These are phyloP conservation scores for Eubucco bourcierii DNA, from an alignment of 2,113 vertebrate genomes.

Conservation along the genomic window DNA sequence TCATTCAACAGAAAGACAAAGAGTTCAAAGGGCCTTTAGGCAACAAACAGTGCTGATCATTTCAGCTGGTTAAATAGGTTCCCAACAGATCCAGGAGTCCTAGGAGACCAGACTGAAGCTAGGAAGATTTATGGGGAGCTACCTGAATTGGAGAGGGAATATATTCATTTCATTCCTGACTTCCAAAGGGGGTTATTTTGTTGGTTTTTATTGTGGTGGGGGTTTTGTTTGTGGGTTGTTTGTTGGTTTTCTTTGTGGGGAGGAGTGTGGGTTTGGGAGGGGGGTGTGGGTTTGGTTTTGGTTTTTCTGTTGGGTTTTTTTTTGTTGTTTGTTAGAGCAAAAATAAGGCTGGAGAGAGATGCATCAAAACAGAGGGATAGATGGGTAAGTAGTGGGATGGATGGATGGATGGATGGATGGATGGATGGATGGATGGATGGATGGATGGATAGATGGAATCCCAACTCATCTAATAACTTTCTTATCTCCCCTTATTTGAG, in stretches of 20 bases:
- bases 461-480: neutral
- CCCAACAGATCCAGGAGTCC: conserved; percentile 11
- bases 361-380: neutral
- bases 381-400: neutral
- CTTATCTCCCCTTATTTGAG: neutral
- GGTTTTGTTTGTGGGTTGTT: no score
- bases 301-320: neutral
- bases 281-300: no score
- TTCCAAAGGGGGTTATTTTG: neutral
- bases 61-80: conserved; percentile 56
- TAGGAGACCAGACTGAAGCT: conserved; percentile 49
- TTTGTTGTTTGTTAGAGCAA: neutral
- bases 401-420: neutral
- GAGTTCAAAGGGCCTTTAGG: conserved; percentile 33
- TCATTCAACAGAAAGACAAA: conserved; percentile 23
- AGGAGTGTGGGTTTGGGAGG: no score
- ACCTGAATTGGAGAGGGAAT: conserved; percentile 48
- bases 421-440: no score
- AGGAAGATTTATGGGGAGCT: conserved; percentile 54
- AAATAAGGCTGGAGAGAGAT: neutral
- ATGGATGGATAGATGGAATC: neutral
- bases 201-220: no score
- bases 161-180: conserved; percentile 21
- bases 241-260: no score
- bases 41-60: conserved; percentile 26